These are phyloP conservation scores for Coracias cyanogaster DNA, from an alignment of 2,797 vertebrate species.

Conservation along the genomic window DNA sequence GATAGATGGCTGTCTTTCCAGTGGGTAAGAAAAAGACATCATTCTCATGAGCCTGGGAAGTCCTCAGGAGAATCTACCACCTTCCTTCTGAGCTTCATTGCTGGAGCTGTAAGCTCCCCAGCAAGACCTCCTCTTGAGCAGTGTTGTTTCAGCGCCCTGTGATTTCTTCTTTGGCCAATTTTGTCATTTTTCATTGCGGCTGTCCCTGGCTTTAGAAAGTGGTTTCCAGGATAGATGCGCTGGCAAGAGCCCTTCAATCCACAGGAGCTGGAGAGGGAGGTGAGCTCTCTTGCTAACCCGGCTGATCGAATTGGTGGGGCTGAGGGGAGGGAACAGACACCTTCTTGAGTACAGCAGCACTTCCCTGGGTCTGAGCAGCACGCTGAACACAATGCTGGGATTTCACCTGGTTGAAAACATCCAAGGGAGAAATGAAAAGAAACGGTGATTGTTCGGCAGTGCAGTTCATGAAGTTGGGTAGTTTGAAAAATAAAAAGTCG, in stretches of 20 bases:
- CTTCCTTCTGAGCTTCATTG: not conserved
- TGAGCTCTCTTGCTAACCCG: not conserved
- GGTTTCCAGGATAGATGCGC: not conserved
- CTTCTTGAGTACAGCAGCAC: not conserved
- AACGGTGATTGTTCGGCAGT: not conserved
- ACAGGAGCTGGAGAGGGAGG: not conserved
- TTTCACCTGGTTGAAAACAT: not conserved
- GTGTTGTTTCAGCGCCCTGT: not conserved
- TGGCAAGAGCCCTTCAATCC: not conserved
- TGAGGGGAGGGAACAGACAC: not conserved
- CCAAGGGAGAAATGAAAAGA: not conserved
- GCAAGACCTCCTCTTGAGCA: not conserved
- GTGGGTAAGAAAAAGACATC: not conserved
- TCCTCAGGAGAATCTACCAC: not conserved
- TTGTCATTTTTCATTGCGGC: not conserved
- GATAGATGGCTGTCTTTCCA: not conserved
- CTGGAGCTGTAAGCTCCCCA: not conserved
- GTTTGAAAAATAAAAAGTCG: not conserved
- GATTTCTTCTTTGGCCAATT: not conserved
- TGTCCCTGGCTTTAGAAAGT: not conserved
- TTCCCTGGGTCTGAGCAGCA: not conserved
- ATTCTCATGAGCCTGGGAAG: not conserved
- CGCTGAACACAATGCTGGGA: not conserved
- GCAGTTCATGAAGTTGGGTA: not conserved
- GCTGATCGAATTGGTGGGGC: fast-evolving